Percentiles rank a stretch among this genome's conserved stretches.
phyloP scores from a whole-genome alignment of 1,140 invertebrate genomes.

The Schlechtendalia chinensis region DNA sequence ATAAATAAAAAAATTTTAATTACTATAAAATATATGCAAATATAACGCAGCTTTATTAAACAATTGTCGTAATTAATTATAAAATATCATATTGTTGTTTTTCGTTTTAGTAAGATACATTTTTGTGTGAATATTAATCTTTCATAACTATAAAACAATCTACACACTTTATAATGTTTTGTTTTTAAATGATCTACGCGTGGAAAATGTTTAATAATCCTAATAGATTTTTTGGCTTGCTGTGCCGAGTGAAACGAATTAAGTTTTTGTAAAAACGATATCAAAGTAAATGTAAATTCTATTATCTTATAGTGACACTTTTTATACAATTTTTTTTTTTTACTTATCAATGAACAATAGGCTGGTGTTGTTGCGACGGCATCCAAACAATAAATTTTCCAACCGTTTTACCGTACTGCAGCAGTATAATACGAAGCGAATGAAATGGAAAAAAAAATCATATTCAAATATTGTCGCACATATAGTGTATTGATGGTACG shows the following conservation, averaged over 20 bases:
- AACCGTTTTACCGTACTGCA: too few species aligned
- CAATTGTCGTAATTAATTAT: neutral
- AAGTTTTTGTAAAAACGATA: neutral
- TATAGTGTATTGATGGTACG: too few species aligned
- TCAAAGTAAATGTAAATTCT: neutral
- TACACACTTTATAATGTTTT: too few species aligned
- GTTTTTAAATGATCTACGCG: too few species aligned
- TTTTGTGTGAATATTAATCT: neutral
- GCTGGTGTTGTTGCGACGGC: too few species aligned
- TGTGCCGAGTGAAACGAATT: neutral
- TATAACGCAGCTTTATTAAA: neutral
- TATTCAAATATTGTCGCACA: too few species aligned
- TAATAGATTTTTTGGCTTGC: constrained; percentile 16
- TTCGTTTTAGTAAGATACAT: neutral
- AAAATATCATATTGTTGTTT: neutral
- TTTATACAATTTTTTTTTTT: constrained; percentile 10
- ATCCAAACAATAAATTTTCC: too few species aligned
- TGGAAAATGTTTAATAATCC: constrained; percentile 9
- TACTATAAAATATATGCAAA: neutral
- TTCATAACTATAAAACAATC: neutral
- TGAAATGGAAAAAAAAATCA: too few species aligned
- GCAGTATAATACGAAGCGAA: too few species aligned
- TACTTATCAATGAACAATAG: too few species aligned
- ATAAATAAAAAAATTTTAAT: neutral
- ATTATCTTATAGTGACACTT: neutral